phyloP scores from a whole-genome alignment of 2,113 vertebrate genomes.

The Aix galericulata region DNA sequence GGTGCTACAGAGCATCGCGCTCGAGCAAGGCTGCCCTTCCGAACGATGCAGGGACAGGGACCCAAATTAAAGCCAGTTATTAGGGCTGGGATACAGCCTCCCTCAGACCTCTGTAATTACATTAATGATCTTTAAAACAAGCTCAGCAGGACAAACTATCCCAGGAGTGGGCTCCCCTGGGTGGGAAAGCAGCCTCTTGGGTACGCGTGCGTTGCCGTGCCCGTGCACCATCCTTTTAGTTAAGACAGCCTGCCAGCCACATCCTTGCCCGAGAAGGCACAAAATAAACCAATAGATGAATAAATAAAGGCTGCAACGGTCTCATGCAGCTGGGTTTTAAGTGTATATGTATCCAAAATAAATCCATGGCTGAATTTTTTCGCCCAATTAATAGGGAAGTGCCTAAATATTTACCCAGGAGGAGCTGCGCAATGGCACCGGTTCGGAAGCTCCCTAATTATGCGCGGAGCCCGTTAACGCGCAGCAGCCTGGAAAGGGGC shows the following conservation, averaged over 20 bases:
- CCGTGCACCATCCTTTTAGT: not conserved
- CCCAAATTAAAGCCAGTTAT: not conserved
- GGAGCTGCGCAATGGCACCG: not conserved
- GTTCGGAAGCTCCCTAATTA: not conserved
- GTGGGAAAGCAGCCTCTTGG: fast-evolving
- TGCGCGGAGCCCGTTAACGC: not conserved
- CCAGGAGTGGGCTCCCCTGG: not conserved
- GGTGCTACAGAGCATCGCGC: fast-evolving
- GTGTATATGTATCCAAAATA: not conserved
- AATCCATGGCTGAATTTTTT: not conserved
- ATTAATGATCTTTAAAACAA: not conserved
- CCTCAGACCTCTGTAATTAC: not conserved
- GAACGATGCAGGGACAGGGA: not conserved
- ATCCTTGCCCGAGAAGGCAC: not conserved
- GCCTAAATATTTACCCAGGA: not conserved
- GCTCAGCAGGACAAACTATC: not conserved
- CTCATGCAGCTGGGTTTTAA: not conserved
- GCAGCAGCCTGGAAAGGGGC: not conserved
- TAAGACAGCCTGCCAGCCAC: not conserved
- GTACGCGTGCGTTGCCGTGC: fast-evolving
- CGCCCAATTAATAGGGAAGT: not conserved
- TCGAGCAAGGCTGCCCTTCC: not conserved
- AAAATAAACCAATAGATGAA: not conserved
- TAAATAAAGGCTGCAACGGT: not conserved
- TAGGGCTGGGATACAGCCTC: not conserved